A percentile compares a stretch with the other conserved stretches of the same genome.
These are phyloP conservation scores for Cheilosia vernalis DNA, from an alignment of 2,888 invertebrate species.

Conservation along the genomic window DNA sequence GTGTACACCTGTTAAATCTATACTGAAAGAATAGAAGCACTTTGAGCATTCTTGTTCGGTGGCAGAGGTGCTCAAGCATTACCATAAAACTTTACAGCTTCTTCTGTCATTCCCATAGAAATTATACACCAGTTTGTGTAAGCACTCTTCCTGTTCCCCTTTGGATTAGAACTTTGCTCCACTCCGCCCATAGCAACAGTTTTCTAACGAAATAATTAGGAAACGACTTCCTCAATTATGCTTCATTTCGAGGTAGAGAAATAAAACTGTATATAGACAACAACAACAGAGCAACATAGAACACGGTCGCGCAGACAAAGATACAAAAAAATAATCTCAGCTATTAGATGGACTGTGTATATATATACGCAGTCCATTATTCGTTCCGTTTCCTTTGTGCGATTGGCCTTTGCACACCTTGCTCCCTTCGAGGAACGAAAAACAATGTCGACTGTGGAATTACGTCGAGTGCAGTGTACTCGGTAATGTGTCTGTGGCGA, in stretches of 20 bases:
- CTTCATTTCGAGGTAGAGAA: slow-evolving; percentile 59
- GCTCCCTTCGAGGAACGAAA: slow-evolving; percentile 3
- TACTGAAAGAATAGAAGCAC: too few relatives aligned
- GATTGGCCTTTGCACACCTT: slow-evolving; percentile 1
- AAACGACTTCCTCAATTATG: slow-evolving; percentile 74
- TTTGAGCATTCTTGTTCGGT: too few relatives aligned
- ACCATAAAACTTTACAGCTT: slow-evolving; percentile 46
- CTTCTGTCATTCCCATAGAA: slow-evolving; percentile 52
- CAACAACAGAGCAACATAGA: slow-evolving; percentile 19
- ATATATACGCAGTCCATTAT: slow-evolving; percentile 26
- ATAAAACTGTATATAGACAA: slow-evolving; percentile 49
- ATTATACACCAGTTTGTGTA: slow-evolving; percentile 6
- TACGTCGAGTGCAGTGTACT: slow-evolving; percentile 43
- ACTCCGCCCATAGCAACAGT: slow-evolving; percentile 45
- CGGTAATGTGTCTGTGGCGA: slow-evolving; percentile 7
- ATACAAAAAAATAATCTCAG: slow-evolving; percentile 28
- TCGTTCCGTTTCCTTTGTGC: slow-evolving; percentile 19
- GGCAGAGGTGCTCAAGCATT: neutral
- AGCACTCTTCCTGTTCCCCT: slow-evolving; percentile 4
- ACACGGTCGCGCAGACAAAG: slow-evolving; percentile 1
- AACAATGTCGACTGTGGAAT: slow-evolving; percentile 26
- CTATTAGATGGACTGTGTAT: slow-evolving; percentile 10
- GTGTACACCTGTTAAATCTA: too few relatives aligned
- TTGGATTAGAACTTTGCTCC: slow-evolving; percentile 14
- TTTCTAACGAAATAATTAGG: slow-evolving; percentile 70